A percentile compares a stretch with the other conserved stretches of the same genome.
phyloP scores from a whole-genome alignment of 2,888 invertebrate species.

The Argyresthia albistria region DNA sequence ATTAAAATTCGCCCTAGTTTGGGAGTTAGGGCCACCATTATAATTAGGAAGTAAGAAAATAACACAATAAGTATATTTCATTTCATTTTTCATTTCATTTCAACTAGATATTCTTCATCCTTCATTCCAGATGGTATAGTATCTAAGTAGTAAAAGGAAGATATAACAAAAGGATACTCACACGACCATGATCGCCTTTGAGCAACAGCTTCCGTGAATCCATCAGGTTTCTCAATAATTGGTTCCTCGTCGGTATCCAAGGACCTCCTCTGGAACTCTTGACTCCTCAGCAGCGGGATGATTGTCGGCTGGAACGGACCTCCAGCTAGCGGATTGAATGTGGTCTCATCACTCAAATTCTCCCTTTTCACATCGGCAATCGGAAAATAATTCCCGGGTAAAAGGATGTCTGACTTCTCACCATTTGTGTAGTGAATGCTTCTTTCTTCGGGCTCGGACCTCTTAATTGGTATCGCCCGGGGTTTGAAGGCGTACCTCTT shows the following conservation, averaged over 20 bases:
- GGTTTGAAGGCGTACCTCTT: slow-evolving; percentile 47
- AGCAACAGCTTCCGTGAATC: slow-evolving; percentile 32
- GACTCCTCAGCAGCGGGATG: slow-evolving; percentile 49
- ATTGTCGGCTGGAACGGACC: slow-evolving; percentile 39
- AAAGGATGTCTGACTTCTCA: slow-evolving; percentile 48
- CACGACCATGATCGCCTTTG: slow-evolving; percentile 42
- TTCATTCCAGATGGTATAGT: no score
- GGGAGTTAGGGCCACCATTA: no score
- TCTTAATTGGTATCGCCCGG: slow-evolving; percentile 39
- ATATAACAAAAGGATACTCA: background rate
- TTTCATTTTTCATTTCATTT: no score
- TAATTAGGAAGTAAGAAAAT: no score
- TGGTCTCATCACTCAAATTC: slow-evolving; percentile 19
- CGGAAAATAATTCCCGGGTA: slow-evolving; percentile 62
- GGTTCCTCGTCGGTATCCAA: slow-evolving; percentile 39
- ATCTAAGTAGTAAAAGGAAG: no score
- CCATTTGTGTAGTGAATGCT: slow-evolving; percentile 42
- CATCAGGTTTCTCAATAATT: slow-evolving; percentile 41
- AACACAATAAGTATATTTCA: no score
- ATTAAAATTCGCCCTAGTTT: no score
- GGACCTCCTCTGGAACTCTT: slow-evolving; percentile 42
- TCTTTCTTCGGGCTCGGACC: slow-evolving; percentile 28
- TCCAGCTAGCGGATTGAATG: slow-evolving; percentile 19
- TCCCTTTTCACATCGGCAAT: slow-evolving; percentile 63
- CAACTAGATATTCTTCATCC: no score